Evolutionary conservation across 2,113 vertebrate species (phyloP), one percentile per base, ranked within the genome.

Genomic region (Xiphophorus couchianus): DNA sequence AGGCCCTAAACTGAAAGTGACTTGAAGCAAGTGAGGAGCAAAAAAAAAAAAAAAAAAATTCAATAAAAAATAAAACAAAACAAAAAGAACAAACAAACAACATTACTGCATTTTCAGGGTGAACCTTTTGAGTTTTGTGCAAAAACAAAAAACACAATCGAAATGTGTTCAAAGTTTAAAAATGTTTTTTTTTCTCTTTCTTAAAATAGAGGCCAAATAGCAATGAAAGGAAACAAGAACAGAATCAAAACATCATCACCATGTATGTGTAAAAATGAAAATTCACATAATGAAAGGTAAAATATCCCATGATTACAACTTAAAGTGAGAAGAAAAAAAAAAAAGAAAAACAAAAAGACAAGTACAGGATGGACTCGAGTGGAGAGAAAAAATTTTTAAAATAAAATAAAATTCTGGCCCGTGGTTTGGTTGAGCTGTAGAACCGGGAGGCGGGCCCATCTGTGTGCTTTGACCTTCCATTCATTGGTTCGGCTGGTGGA

Each of bases 401-500:
- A 44, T 5, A 13, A 22, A 19, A 54, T n/a, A n/a, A 2, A 87
- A 91, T 84, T 88, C 75, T 88, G 90, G 88, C 91, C 90, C 84
- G 70, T 87, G 90, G 81, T 91, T 89, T 87, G 90, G 81, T 91
- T 89, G 88, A 85, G 89, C 90, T 90, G 89, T 90, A 65, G 78
- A 93, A 91, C 88, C 88, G 88, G 87, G 80, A 89, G 84, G 87
- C 74, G 84, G 93, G 91, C 92, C 91, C 81, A 71, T 90, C 89
- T 89, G 90, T 95, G 93, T 95, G 94, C 94, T 94, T 94, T 94
- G 89, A 93, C 90, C 88, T 90, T 89, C 89, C 92, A 82, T 92
- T 93, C 91, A 84, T 91, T 87, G 89, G 93, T 93, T 93, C 91
- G 85, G 94, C 93, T 95, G 93, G 94, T 94, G 94, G 93, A 58